These are phyloP conservation scores for Microplitis demolitor DNA, from an alignment of 1,140 invertebrate species.

Conservation along the genomic window DNA sequence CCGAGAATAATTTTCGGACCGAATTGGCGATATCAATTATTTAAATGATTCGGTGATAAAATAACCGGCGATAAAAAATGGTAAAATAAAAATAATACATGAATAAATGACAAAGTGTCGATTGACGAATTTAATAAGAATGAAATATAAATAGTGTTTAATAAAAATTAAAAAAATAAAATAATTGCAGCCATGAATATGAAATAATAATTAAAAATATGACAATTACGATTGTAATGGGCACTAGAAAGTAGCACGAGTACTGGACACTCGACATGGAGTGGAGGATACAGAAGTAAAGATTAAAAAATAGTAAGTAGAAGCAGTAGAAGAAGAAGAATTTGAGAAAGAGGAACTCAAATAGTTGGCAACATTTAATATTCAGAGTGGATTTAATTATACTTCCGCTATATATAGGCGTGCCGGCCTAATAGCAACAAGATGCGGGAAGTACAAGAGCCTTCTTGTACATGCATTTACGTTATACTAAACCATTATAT, in stretches of 20 bases:
- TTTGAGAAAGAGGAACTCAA: constrained; percentile 23
- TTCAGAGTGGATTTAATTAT: constrained; percentile 51
- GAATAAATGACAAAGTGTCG: not conserved
- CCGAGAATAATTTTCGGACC: too few relatives aligned
- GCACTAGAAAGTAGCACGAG: not conserved
- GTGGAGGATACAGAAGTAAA: not conserved
- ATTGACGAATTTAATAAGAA: too few relatives aligned
- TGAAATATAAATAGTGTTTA: too few relatives aligned
- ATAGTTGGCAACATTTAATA: constrained; percentile 53
- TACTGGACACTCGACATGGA: not conserved
- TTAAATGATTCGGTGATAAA: not conserved
- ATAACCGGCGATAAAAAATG: not conserved
- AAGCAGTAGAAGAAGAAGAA: not conserved
- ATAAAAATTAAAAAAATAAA: too few relatives aligned
- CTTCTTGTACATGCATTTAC: constrained; percentile 5
- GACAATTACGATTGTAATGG: not conserved
- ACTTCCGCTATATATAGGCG: constrained; percentile 47
- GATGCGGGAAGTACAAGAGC: constrained; percentile 24
- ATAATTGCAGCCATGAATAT: too few relatives aligned
- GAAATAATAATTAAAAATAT: not conserved
- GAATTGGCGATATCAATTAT: constrained; percentile 1
- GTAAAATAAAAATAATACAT: not conserved
- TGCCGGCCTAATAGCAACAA: constrained; percentile 38
- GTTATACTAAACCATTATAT: not conserved
- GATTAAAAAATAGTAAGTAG: not conserved